Evolutionary conservation across 2,113 vertebrate genomes (phyloP).

Genomic region (Ascaphus truei): DNA sequence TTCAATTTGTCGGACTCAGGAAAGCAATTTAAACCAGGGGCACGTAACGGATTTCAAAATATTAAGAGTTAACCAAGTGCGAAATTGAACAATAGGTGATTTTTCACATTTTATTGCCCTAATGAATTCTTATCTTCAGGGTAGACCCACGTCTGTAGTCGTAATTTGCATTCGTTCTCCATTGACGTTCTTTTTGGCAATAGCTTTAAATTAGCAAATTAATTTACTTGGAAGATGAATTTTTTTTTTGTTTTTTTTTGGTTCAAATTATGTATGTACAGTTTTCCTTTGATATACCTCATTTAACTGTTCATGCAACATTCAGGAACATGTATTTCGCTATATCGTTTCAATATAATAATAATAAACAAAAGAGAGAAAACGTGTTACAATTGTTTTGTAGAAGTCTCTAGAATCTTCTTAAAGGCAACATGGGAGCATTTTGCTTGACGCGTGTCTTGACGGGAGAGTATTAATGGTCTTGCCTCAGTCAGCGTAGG

Average conservation of each 20-base stretch:
- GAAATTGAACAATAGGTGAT: background rate
- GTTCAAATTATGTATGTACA: conserved; percentile 31
- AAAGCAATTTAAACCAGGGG: background rate
- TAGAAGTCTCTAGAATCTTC: conserved; percentile 7
- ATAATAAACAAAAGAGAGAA: conserved; percentile 61
- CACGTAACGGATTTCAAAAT: background rate
- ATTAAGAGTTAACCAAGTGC: background rate
- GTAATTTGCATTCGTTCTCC: background rate
- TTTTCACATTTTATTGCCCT: background rate
- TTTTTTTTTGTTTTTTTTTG: conserved; percentile 6
- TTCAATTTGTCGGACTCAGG: conserved; percentile 24
- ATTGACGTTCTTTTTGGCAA: conserved; percentile 18
- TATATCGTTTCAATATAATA: conserved; percentile 27
- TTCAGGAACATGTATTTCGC: conserved; percentile 37
- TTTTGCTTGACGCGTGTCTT: no score
- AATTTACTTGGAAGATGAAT: conserved; percentile 5
- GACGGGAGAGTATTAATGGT: no score
- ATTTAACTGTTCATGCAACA: conserved; percentile 36
- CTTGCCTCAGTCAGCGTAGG: no score
- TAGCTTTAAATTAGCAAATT: conserved; percentile 35
- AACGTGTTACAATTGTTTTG: conserved; percentile 45
- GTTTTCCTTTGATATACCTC: conserved; percentile 33
- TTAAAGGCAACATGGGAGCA: no score
- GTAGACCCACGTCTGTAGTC: conserved; percentile 10
- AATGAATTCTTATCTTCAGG: background rate